Conservation (phyloP, 2,797 vertebrate species). For the Melanogrammus aeglefinus region DNA sequence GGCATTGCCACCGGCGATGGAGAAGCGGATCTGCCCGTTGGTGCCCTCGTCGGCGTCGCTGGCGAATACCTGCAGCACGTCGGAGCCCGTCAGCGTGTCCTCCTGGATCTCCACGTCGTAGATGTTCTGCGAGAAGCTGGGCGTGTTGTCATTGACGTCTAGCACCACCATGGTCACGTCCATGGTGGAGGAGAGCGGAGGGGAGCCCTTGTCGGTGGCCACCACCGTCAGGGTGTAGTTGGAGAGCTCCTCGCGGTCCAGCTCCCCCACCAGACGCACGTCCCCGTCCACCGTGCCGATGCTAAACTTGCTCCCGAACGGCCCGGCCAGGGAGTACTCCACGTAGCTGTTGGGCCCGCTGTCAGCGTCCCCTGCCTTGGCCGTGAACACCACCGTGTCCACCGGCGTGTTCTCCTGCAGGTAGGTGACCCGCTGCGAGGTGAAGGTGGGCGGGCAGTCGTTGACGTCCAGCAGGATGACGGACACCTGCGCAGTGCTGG, state of each 20-base stretch:
- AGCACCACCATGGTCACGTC: conserved; percentile 86
- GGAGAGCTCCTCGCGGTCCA: conserved; percentile 88
- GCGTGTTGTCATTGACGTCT: conserved; percentile 94
- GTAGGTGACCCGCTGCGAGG: conserved; percentile 86
- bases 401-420: conserved; percentile 91
- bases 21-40: conserved; percentile 91
- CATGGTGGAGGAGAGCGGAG: conserved; percentile 81
- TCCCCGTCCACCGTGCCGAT: conserved; percentile 86
- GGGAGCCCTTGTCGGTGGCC: conserved; percentile 92
- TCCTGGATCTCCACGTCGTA: conserved; percentile 89
- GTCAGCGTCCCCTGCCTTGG: conserved; percentile 84
- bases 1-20: conserved; percentile 75
- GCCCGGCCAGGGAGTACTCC: conserved; percentile 84
- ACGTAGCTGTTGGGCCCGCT: conserved; percentile 98
- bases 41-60: conserved; percentile 86
- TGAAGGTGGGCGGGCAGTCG: conserved; percentile 86
- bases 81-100: conserved; percentile 84
- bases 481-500: conserved; percentile 90
- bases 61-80: conserved; percentile 85
- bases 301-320: conserved; percentile 81
- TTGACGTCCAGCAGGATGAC: conserved; percentile 94
- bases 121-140: conserved; percentile 83
- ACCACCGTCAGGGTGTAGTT: conserved; percentile 89
- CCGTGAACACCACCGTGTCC: conserved; percentile 87
- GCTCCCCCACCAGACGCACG: conserved; percentile 83